Evolutionary conservation across 1,140 invertebrate species (phyloP), one percentile per base, ranked within the genome.

Genomic region (Pseudomyrmex dendroicus): DNA sequence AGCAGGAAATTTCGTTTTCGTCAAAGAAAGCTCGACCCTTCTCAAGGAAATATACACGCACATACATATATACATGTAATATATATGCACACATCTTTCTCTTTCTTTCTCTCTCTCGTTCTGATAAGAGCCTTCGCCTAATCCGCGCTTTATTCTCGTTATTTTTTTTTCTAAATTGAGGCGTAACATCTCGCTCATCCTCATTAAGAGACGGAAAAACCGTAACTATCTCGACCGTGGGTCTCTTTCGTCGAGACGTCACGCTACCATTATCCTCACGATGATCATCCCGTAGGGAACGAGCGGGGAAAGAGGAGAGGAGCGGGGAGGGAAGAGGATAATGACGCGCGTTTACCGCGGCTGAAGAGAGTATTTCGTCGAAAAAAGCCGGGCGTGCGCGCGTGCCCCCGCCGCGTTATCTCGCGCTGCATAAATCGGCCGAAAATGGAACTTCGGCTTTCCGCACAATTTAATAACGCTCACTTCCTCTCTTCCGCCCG

Each of bases 401-500:
- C 54, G 76, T 80, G 76, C 20, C 22, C 76, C 54, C 76, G 44
- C 59, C n/a, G 61, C 82, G 74, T 84, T 84, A 84, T 84, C 82
- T 84, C 73, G 61, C 73, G 62, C 35, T 66, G 82, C 84, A 85
- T 85, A 85, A 85, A 85, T 85, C 84, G 80, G 72, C 80, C 22
- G 59, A 73, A 74, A 74, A 82, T 76, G 82, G 82, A 83, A 85
- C 59, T 85, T 85, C 48, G 80, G 84, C 61, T 85, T 85, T 85
- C 84, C 84, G 62, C 82, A 62, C 84, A 74, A 85, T 85, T 85
- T 84, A 85, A 84, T 85, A 85, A 85, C 80, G 59, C 80, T 84
- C 78, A 84, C 82, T 80, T 84, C 83, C 83, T 67, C 66, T 84
- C 35, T 25, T 62, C 83, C 77, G 61, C 48, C 76, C 46, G 46